Evolutionary conservation across 1,140 invertebrate species (phyloP).

Genomic region (Ceratina australensis): DNA sequence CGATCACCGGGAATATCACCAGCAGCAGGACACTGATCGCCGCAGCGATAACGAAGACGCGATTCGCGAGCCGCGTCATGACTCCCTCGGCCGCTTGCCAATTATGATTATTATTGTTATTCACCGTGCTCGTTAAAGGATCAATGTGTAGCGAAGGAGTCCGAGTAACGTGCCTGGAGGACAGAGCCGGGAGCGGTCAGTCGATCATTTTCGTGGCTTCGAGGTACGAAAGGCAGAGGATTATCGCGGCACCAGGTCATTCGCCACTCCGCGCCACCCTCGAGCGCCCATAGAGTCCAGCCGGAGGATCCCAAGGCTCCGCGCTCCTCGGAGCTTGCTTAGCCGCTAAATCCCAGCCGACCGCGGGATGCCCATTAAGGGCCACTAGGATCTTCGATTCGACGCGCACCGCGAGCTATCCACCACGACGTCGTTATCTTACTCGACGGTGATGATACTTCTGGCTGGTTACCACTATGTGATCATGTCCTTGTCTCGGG

Average conservation of each 20-base stretch:
- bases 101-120: slow-evolving; percentile 28
- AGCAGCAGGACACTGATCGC: slow-evolving; percentile 53
- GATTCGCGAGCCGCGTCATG: slow-evolving; percentile 62
- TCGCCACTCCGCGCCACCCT: slow-evolving; percentile 32
- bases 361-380: slow-evolving; percentile 52
- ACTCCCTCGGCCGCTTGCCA: slow-evolving; percentile 23
- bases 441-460: neutral
- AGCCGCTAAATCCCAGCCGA: slow-evolving; percentile 49
- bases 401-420: slow-evolving; percentile 15
- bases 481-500: neutral
- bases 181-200: slow-evolving; percentile 16
- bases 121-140: neutral
- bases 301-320: slow-evolving; percentile 44
- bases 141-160: neutral
- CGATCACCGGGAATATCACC: slow-evolving; percentile 56
- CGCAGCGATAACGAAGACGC: slow-evolving; percentile 55
- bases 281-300: slow-evolving; percentile 45
- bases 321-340: slow-evolving; percentile 41
- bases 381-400: slow-evolving; percentile 25
- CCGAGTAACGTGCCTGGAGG: slow-evolving; percentile 5
- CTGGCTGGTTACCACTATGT: neutral
- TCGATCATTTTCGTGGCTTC: slow-evolving; percentile 44
- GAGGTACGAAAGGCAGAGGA: slow-evolving; percentile 6
- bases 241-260: slow-evolving; percentile 41
- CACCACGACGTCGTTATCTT: slow-evolving; percentile 15